A percentile compares a stretch with the other conserved stretches of the same genome.
phyloP scores from a whole-genome alignment of 1,140 invertebrate genomes.

The Bombus terrestris region DNA sequence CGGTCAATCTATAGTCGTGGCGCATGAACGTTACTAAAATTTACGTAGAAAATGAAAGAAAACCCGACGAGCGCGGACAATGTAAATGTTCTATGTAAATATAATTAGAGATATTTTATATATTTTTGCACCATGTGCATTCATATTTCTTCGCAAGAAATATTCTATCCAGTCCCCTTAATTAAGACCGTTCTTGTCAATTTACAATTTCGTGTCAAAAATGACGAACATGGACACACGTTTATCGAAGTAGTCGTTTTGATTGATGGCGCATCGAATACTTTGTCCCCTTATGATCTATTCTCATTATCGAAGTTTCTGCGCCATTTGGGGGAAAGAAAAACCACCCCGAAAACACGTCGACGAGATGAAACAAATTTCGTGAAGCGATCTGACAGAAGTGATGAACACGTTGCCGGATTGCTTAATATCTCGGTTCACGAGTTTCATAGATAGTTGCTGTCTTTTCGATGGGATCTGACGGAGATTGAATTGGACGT shows the following conservation, averaged over 20 bases:
- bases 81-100: no score
- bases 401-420: neutral
- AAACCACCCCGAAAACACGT: neutral
- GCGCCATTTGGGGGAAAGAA: no score
- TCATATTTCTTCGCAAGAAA: no score
- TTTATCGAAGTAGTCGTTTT: slow-evolving; percentile 38
- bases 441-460: neutral
- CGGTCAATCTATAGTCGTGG: no score
- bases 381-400: slow-evolving; percentile 24
- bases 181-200: no score
- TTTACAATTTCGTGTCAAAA: no score
- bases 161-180: no score
- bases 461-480: neutral
- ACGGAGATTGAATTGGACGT: slow-evolving; percentile 22
- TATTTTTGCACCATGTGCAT: no score
- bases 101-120: no score
- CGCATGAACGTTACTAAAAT: no score
- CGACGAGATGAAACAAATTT: slow-evolving; percentile 24
- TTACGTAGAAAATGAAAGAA: no score
- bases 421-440: slow-evolving; percentile 4
- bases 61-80: no score
- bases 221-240: neutral
- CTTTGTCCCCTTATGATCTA: neutral
- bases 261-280: slow-evolving; percentile 60
- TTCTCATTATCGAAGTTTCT: slow-evolving; percentile 14